A percentile compares a stretch with the other conserved stretches of the same genome.
These are phyloP conservation scores for Turnix velox DNA, from an alignment of 2,113 vertebrate species.

Conservation along the genomic window DNA sequence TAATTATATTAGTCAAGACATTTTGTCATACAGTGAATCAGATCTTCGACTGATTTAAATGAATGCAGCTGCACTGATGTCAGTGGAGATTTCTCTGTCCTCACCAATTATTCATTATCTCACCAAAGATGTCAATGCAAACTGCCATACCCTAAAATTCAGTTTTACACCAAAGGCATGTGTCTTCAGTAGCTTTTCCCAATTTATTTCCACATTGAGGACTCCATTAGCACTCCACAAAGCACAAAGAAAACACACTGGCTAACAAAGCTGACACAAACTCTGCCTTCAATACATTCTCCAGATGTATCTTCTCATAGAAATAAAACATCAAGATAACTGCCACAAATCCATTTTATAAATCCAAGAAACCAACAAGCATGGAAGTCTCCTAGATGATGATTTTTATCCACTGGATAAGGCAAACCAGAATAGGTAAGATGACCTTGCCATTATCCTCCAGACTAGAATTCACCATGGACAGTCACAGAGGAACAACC, in stretches of 20 bases:
- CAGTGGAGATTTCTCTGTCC: neutral
- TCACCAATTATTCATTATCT: neutral
- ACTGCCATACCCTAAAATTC: neutral
- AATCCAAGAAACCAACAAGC: neutral
- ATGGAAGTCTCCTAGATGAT: neutral
- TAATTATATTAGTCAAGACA: constrained; percentile 40
- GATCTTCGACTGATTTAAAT: constrained; percentile 25
- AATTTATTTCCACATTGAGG: neutral
- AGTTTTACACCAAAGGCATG: neutral
- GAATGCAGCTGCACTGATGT: neutral
- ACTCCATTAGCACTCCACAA: neutral
- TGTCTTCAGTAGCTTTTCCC: neutral
- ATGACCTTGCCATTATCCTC: neutral
- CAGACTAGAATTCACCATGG: neutral
- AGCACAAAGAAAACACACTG: neutral
- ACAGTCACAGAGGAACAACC: neutral
- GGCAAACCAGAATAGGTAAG: neutral
- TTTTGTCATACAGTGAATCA: constrained; percentile 45
- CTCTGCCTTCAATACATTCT: neutral
- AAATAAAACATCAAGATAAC: neutral
- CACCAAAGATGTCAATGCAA: neutral
- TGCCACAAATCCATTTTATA: neutral
- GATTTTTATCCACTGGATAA: neutral
- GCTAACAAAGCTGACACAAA: neutral
- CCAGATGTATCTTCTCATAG: neutral